Conservation (phyloP, 2,797 vertebrate species). For the Acestrorhynchus altus region DNA sequence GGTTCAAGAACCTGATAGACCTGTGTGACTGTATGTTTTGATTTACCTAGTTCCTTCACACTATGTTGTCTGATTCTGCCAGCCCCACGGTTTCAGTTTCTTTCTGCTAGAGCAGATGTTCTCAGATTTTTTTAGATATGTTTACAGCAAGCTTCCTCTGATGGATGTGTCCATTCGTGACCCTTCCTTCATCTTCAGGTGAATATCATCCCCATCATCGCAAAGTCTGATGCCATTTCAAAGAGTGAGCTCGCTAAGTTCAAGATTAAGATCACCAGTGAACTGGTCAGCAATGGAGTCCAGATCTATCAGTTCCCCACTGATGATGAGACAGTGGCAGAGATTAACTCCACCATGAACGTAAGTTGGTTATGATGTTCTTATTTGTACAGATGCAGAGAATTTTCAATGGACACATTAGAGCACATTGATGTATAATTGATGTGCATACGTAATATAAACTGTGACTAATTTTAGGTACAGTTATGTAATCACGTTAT, state of each 20-base stretch:
- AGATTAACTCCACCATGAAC: constrained; percentile 99
- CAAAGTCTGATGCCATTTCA: constrained; percentile 96
- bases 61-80: no score
- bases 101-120: no score
- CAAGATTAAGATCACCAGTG: constrained; percentile 98
- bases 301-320: constrained; percentile 99
- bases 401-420: background rate
- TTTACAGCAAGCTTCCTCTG: background rate
- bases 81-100: no score
- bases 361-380: constrained; percentile 80
- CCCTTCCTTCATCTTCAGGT: constrained; percentile 76
- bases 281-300: constrained; percentile 96
- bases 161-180: background rate
- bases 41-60: no score
- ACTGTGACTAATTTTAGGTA: background rate
- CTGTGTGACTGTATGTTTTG: no score
- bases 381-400: no score
- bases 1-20: no score
- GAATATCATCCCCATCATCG: constrained; percentile 97
- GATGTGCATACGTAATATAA: background rate
- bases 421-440: background rate
- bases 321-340: constrained; percentile 94
- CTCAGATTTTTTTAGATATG: no score
- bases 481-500: background rate
- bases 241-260: constrained; percentile 98